These are phyloP conservation scores for Tetrao urogallus DNA, from an alignment of 2,113 vertebrate species.

Conservation along the genomic window DNA sequence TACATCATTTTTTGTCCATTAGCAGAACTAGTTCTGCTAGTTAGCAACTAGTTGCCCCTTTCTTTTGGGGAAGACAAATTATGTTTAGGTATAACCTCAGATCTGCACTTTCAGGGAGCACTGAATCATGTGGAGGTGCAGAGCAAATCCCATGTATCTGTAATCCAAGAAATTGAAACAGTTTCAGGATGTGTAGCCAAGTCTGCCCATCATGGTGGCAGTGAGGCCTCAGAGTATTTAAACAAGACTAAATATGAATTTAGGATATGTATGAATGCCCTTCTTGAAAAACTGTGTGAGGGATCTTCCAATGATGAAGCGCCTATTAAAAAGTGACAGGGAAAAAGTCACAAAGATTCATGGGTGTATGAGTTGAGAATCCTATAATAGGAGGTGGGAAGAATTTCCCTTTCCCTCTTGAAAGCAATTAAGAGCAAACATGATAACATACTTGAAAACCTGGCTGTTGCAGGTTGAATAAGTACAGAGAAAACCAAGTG, in stretches of 20 bases:
- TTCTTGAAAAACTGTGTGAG: neutral
- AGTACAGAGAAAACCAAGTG: neutral
- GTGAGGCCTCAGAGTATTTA: neutral
- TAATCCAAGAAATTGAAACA: neutral
- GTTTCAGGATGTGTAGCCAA: neutral
- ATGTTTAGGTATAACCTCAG: neutral
- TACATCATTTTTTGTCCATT: neutral
- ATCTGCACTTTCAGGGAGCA: neutral
- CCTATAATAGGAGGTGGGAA: neutral
- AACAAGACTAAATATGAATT: neutral
- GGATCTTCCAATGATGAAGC: neutral
- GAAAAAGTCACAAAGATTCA: neutral
- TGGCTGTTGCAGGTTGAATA: neutral
- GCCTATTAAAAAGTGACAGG: neutral
- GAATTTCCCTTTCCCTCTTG: neutral
- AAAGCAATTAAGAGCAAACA: neutral
- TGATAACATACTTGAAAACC: neutral
- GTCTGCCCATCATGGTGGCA: neutral
- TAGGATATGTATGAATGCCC: neutral
- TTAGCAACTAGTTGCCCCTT: fast-evolving
- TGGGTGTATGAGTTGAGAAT: neutral
- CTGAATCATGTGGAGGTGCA: fast-evolving
- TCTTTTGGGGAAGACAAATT: neutral
- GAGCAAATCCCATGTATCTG: fast-evolving
- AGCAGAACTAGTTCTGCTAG: neutral